A percentile compares a stretch with the other conserved stretches of the same genome.
Conservation (phyloP, 30 jellyfish, hydroid and myxozoan species). For the Euphysa ruthae region DNA sequence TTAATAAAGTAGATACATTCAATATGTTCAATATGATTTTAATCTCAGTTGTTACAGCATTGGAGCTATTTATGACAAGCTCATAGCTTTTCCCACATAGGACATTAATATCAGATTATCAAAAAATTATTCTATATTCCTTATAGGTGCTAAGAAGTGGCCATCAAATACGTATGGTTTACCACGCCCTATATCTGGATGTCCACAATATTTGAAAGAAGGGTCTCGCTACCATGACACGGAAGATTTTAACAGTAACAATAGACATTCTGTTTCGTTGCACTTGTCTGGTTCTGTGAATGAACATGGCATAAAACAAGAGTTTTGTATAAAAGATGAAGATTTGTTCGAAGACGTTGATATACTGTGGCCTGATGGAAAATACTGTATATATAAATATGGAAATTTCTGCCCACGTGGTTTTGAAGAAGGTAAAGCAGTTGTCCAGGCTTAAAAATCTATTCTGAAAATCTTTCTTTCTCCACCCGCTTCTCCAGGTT, state of each 20-base stretch:
- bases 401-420: constrained; percentile 75
- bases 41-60: no score
- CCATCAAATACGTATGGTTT: constrained; percentile 86
- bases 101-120: no score
- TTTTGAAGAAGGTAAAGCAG: constrained; percentile 53
- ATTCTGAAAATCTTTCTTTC: neutral
- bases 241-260: constrained; percentile 63
- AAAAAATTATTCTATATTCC: neutral
- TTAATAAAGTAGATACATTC: no score
- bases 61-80: no score
- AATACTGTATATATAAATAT: constrained; percentile 70
- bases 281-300: constrained; percentile 68
- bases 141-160: constrained; percentile 51
- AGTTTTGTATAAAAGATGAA: constrained; percentile 71
- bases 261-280: constrained; percentile 45
- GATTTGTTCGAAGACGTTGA: constrained; percentile 19
- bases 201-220: constrained; percentile 82
- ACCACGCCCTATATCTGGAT: constrained; percentile 83
- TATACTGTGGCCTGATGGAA: constrained; percentile 84
- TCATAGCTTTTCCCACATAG: no score
- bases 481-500: neutral
- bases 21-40: no score
- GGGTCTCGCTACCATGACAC: constrained; percentile 91
- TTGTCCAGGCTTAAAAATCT: neutral
- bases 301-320: constrained; percentile 81